Base-by-base conservation (phyloP, 1,140 invertebrate genomes). In the Neodiprion virginianus region DNA sequence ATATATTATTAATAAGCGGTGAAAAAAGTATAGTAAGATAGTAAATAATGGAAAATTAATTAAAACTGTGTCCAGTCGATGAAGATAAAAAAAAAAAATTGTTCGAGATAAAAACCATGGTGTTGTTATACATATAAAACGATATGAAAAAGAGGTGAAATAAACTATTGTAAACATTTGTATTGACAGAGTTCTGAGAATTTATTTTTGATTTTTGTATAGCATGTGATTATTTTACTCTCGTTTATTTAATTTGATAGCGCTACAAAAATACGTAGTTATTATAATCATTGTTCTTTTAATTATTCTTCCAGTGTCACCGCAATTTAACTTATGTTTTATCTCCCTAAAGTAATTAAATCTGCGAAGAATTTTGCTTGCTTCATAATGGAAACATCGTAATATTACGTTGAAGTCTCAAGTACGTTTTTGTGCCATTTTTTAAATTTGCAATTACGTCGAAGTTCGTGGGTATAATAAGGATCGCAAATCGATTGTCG, bases 151-250 rank as follows among this genome's bases (percentile, higher is more conserved):
- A 61, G 8, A 61, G 53, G 53, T 17, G 8, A 61, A 61, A 61
- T 61, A 61, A 61, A 61, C 53, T 14, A 61, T 61, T 61, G 53
- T 61, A 17, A 61, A 61, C 53, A 61, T 61, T 61, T 61, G 53
- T 61, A 61, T 61, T 61, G n/a, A 12, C n/a, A 61, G 53, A 12
- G 53, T 61, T 17, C n/a, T 14, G 28, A 40, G 28, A 40, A 40
- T 40, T 40, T 40, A 40, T 40, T 40, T 40, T 2, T 40, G 28
- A 40, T 40, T 40, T 3, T 40, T 40, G 0, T 4, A 40, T 40
- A 40, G 28, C 28, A 40, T 40, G 28, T 40, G 28, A 40, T 40
- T 40, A 40, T 40, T 40, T 40, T 40, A 40, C 28, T 8, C 53
- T 61, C n/a, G n/a, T 61, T 61, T 61, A 4, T n/a, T 61, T n/a